Evolutionary conservation across 2,888 invertebrate species (phyloP), one percentile per base, ranked within the genome.

Genomic region (Epinotia brunnichana): DNA sequence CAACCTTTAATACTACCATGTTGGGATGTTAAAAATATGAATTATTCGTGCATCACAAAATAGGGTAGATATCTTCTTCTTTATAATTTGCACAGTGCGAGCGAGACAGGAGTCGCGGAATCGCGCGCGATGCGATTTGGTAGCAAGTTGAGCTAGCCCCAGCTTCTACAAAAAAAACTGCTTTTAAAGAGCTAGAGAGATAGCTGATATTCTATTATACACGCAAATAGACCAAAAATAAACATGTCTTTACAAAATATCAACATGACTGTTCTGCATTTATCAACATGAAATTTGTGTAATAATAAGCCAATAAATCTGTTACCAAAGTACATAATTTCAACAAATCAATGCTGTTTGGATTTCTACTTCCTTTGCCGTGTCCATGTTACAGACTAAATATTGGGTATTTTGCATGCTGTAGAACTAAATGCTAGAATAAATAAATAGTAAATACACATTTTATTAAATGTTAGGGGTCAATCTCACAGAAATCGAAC

Each of bases 201-300:
- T 13, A 15, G 44, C 2, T 44, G 13, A 44, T 13, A 15, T 3
- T 51, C 0, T 35, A 59, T 35, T 35, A 13, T 13, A 35, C 39
- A 66, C 21, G 64, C 64, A 54, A 66, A 39, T 35, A 19, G 39
- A 19, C 51, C 19, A 60, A 59, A 53, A 61, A 35, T 17, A 29
- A 69, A 69, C 53, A 69, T 39, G 39, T 69, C 39, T 19, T 13
- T 54, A 56, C 69, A 70, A 62, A 70, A 70, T 62, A 63, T 44
- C 62, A 54, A 56, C 41, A 62, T 62, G 56, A 56, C 44, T 54
- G 61, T 62, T 35, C 62, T 62, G 69, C 69, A 70, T 70, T 62
- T 44, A 70, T 70, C 69, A 62, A 54, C 62, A 70, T 70, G 63
- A 48, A 62, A 62, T 70, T 54, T 70, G 44, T 63, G 56, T 70